Percentiles rank a stretch among this genome's conserved stretches.
phyloP scores from a whole-genome alignment of 2,888 invertebrate species.

The Colostygia pectinataria region DNA sequence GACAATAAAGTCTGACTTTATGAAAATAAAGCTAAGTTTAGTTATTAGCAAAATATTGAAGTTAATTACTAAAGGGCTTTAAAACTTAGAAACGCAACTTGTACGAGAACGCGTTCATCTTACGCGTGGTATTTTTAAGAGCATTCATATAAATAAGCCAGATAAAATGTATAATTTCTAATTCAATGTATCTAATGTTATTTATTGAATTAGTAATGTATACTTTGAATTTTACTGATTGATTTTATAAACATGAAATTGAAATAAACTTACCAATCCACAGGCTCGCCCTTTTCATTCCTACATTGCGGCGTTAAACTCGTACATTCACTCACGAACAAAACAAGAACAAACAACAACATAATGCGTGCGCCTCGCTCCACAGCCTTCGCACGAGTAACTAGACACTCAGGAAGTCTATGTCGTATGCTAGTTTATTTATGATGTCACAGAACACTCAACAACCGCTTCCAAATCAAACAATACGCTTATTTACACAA shows the following conservation, averaged over 20 bases:
- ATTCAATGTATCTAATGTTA: no score
- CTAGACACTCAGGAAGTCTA: slow-evolving; percentile 59
- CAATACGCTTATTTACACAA: slow-evolving; percentile 63
- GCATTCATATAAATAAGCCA: no score
- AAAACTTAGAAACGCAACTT: no score
- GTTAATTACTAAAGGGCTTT: no score
- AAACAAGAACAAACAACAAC: slow-evolving; percentile 48
- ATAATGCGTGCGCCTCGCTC: slow-evolving; percentile 53
- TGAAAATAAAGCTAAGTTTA: no score
- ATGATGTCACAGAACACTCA: slow-evolving; percentile 57
- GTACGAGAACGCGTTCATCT: no score
- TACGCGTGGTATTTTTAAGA: no score
- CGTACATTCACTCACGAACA: slow-evolving; percentile 49
- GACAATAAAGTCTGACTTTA: no score
- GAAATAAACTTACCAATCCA: slow-evolving; percentile 85
- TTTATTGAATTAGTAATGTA: no score
- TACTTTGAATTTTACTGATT: no score
- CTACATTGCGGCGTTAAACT: slow-evolving; percentile 72
- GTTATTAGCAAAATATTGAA: no score
- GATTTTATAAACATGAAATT: background rate
- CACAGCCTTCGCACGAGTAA: slow-evolving; percentile 51
- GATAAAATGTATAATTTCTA: no score
- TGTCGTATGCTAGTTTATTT: slow-evolving; percentile 45
- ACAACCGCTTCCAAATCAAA: slow-evolving; percentile 53
- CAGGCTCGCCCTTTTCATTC: slow-evolving; percentile 85